phyloP scores from a whole-genome alignment of 37 sponge, comb jelly and placozoan species.

The Theonella swinhoei region DNA sequence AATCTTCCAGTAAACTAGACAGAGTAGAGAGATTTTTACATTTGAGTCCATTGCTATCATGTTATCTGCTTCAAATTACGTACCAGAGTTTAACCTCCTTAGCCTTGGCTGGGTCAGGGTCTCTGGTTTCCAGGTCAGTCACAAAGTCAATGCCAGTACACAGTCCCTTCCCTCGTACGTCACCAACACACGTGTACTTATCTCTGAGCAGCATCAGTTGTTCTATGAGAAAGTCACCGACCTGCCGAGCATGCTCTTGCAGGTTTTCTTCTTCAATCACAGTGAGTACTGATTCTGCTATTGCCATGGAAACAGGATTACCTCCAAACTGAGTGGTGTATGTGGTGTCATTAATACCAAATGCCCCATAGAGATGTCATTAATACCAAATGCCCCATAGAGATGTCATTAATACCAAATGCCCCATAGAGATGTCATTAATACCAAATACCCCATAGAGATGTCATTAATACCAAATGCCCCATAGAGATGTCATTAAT shows the following conservation, averaged over 20 bases:
- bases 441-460: too few species aligned
- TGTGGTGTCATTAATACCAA: too few species aligned
- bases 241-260: constrained; percentile 49
- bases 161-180: constrained; percentile 82
- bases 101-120: not conserved
- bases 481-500: too few species aligned
- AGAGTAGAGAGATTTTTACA: not conserved
- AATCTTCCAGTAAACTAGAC: constrained; percentile 39
- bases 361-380: too few species aligned
- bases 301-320: constrained; percentile 88
- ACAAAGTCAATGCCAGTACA: constrained; percentile 68
- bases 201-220: constrained; percentile 40
- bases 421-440: too few species aligned
- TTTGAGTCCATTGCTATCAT: constrained; percentile 1
- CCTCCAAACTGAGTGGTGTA: constrained; percentile 82
- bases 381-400: too few species aligned
- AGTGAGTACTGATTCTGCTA: constrained; percentile 71
- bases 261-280: constrained; percentile 73
- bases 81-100: too few species aligned
- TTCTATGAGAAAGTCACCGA: constrained; percentile 63
- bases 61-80: too few species aligned
- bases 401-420: too few species aligned
- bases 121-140: not conserved
- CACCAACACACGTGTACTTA: constrained; percentile 70
- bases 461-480: too few species aligned